Base-by-base conservation (phyloP, 1,140 invertebrate genomes). In the Leptinotarsa texana region DNA sequence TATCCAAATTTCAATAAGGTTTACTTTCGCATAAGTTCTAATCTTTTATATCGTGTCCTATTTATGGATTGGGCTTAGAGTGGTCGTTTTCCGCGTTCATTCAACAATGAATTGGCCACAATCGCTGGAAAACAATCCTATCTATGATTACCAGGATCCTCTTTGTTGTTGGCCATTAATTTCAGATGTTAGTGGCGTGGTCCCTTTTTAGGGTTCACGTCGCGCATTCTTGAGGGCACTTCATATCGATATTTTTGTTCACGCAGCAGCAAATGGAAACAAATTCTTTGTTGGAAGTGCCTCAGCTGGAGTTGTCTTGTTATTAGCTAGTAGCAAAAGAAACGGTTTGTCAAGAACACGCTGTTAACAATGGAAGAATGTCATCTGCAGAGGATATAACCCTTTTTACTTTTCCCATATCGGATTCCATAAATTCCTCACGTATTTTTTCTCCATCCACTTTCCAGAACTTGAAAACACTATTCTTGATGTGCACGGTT, bases 41-140 rank as follows among this genome's bases (percentile, higher is more conserved):
- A 57, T 57, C 51, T 57, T 57, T 57, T 57, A 57, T 57, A 57
- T n/a, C 51, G 51, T 18, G 51, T 57, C 51, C 51, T 57, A 57
- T 57, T 57, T 57, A 57, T 15, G 51, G 51, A 57, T 57, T 57
- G 51, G 51, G 51, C 17, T 4, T 8, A 15, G n/a, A 57, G 51
- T 57, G 51, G 51, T 18, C 51, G 51, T 57, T 57, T 57, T 57
- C 51, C 51, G 2, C 51, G 4, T 17, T 18, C 51, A 57, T 57
- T 18, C 51, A 15, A 57, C 51, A 17, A 57, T 18, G 51, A 57
- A 57, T 57, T 8, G 33, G 33, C 33, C 8, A 42, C 33, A 42
- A 11, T 42, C 51, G 51, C 51, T 18, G 15, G 51, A 57, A 57
- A 57, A 57, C 51, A 57, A 57, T 57, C 51, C 51, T 57, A 57